Evolutionary conservation across 2,797 vertebrate species (phyloP).

Genomic region (Carduelis carduelis): DNA sequence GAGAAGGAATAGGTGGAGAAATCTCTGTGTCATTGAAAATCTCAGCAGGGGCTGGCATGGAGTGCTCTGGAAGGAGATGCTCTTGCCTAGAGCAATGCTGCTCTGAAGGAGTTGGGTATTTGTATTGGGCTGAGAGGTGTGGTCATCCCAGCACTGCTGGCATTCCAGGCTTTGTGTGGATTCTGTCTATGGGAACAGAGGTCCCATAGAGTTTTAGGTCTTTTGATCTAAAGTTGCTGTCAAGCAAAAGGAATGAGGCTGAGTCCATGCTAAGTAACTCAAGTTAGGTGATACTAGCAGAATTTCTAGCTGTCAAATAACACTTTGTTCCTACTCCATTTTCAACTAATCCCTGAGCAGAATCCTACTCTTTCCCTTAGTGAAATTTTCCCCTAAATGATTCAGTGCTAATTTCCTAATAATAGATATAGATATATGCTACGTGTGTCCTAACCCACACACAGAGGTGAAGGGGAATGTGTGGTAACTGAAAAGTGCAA

Average conservation of each 20-base stretch:
- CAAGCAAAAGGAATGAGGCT: background rate
- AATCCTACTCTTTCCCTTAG: background rate
- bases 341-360: background rate
- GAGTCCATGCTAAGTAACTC: background rate
- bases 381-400: background rate
- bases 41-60: background rate
- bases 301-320: background rate
- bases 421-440: background rate
- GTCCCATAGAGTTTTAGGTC: background rate
- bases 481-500: background rate
- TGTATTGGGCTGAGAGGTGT: background rate
- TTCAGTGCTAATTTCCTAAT: background rate
- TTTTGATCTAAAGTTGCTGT: slow-evolving; percentile 5
- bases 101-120: background rate
- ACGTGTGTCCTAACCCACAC: background rate
- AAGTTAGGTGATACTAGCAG: background rate
- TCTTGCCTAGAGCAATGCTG: background rate
- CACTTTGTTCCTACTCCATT: background rate
- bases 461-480: background rate
- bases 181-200: background rate
- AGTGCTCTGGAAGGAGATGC: background rate
- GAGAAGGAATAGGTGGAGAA: background rate
- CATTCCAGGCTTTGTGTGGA: background rate
- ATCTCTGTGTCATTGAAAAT: background rate
- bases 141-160: background rate